These are phyloP conservation scores for Caenorhabditis japonica DNA, from an alignment of 2,888 invertebrate species.

Conservation along the genomic window DNA sequence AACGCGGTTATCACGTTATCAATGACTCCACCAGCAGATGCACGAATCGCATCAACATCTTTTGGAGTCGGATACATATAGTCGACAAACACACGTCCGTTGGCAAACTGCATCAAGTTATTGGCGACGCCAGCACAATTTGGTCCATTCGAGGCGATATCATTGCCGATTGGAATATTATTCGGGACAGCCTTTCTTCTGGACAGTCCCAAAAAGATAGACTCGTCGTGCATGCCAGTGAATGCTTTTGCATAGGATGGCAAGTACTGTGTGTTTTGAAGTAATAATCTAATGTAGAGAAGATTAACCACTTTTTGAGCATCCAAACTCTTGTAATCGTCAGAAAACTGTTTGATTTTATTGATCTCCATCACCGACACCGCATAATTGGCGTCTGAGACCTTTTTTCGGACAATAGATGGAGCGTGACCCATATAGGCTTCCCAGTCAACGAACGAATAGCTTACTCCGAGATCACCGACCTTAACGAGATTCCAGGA, in stretches of 20 bases:
- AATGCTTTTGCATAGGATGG: conserved; percentile 47
- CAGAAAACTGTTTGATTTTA: conserved; percentile 16
- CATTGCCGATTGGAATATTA: conserved; percentile 10
- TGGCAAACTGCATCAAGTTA: conserved; percentile 64
- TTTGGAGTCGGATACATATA: conserved; percentile 62
- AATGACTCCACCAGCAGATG: conserved; percentile 57
- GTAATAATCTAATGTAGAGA: conserved; percentile 59
- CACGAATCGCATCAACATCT: conserved; percentile 53
- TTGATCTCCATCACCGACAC: conserved; percentile 47
- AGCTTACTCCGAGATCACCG: conserved; percentile 19
- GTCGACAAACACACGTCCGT: conserved; percentile 71
- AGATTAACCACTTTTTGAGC: conserved; percentile 55
- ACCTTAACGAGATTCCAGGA: conserved; percentile 45
- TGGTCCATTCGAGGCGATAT: conserved; percentile 27
- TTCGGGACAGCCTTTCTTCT: conserved; percentile 48
- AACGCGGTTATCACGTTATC: conserved; percentile 64
- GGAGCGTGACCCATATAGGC: conserved; percentile 40
- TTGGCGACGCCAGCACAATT: conserved; percentile 51
- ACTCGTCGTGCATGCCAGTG: conserved; percentile 33
- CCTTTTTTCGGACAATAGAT: conserved; percentile 9
- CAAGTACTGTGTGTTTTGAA: conserved; percentile 57
- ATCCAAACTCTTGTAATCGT: conserved; percentile 20
- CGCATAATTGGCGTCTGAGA: conserved; percentile 17
- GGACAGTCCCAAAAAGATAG: conserved; percentile 33
- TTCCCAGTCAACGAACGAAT: conserved; percentile 56